Base-by-base conservation (phyloP, 2,113 vertebrate species). In the Cynoglossus semilaevis region DNA sequence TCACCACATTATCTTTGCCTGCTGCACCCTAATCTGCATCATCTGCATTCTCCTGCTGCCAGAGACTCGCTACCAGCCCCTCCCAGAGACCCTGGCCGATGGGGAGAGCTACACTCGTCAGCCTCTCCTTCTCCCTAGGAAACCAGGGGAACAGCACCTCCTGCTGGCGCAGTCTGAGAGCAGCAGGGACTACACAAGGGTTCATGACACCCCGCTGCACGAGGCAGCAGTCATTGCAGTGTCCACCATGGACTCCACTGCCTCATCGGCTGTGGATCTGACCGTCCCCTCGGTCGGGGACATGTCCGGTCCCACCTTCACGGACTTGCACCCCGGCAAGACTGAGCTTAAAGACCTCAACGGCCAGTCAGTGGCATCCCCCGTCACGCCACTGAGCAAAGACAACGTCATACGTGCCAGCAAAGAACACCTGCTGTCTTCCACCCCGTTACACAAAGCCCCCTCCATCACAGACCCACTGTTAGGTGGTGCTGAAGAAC, bases 1-100 rank as follows among this genome's bases (percentile, higher is more conserved):
- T 59, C 97, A 99, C 74, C 96, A 99, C n/a, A 90, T 99, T 63
- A 97, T 99, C 87, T 99, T 99, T 0, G 96, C 97, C 89, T 98
- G 97, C 90, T 99, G 97, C 81, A 99, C 97, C 0, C 94, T 99
- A 63, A 97, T 99, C 89, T 98, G 97, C 88, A 98, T 98, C 88
- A 99, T 97, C 86, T 99, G 97, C 85, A 98, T 98, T 75, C 92
- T 98, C 47, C 92, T 99, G 82, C 90, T 99, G 81, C 97, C 97
- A 0, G 96, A 98, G 80, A 95, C 95, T 29, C 92, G 93, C 59
- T 85, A 91, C 84, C 94, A 94, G 87, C 92, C 89, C 51, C 94
- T 99, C 60, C 96, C 97, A 0, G 97, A 98, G 85, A 95, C 92
- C 67, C 91, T 99, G 81, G 85, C 89, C 0, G 93, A 96, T 0